Evolutionary conservation across 2,888 invertebrate genomes (phyloP), one percentile per base, ranked within the genome.

Genomic region (Linhomoeus sp.): DNA sequence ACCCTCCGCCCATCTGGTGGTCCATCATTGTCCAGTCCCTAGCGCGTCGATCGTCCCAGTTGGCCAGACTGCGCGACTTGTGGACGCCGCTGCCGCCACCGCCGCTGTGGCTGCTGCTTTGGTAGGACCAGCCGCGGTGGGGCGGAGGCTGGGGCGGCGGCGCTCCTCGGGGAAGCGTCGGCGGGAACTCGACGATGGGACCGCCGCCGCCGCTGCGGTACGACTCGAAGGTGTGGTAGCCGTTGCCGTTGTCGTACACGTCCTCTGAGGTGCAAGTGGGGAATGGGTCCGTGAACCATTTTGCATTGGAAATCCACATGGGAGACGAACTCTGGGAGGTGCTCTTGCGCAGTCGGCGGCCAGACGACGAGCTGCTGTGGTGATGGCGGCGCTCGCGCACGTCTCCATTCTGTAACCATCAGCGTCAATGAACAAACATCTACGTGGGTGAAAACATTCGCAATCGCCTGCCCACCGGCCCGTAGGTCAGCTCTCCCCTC

Each of bases 181-280:
- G 62, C 46, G 62, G 62, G 49, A 56, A 63, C 52, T 62, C 62
- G 44, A 62, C 56, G 48, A 60, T 55, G 15, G 62, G 62, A 3
- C 43, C 38, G 42, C 49, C 47, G 45, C 51, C 50, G 20, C 5
- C 17, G 5, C 37, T 5, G 37, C 17, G 7, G 37, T 37, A 37
- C 41, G 41, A 41, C 25, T 12, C 19, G 22, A 52, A 56, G 7
- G 55, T 52, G n/a, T 53, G 50, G 2, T 53, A 51, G 33, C 53
- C 53, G 22, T 19, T 3, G 25, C n/a, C 9, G 25, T 50, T 47
- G 39, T 49, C 52, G 54, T 55, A 59, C 20, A 57, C 56, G 45
- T 58, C 58, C 25, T 56, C 58, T 56, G 48, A 20, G 51, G 19
- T 23, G 19, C 17, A 5, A 7, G 26, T 9, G 9, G 9, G 25